phyloP scores from a whole-genome alignment of 2,797 vertebrate species.

The Enteromius treurensis region DNA sequence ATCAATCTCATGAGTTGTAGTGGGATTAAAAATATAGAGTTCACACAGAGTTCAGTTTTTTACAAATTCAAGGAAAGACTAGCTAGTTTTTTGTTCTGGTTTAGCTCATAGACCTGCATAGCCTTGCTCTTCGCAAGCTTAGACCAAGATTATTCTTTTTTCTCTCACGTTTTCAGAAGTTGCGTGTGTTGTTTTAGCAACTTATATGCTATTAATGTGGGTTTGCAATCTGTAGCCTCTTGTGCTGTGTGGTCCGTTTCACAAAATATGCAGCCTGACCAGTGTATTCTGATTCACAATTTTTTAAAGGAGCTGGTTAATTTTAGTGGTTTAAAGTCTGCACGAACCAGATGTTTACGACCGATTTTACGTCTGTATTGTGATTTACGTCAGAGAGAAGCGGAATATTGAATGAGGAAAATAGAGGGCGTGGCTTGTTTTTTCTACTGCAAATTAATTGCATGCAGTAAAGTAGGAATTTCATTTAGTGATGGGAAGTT shows the following conservation, averaged over 20 bases:
- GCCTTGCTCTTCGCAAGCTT: too few relatives aligned
- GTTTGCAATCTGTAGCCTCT: background rate
- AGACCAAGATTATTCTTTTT: background rate
- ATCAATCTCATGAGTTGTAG: background rate
- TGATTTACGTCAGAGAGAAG: too few relatives aligned
- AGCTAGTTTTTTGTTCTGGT: background rate
- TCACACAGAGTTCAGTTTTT: background rate
- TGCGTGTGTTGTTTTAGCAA: background rate
- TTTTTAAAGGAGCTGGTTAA: background rate
- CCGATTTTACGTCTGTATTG: too few relatives aligned
- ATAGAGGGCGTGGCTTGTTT: too few relatives aligned
- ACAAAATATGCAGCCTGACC: background rate
- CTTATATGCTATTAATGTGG: background rate
- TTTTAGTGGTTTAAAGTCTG: background rate
- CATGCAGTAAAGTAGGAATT: too few relatives aligned
- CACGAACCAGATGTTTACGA: too few relatives aligned
- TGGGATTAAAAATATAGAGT: too few relatives aligned
- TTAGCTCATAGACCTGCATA: background rate
- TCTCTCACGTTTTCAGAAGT: background rate
- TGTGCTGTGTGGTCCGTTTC: background rate
- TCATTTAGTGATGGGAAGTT: too few relatives aligned
- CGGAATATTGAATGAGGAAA: too few relatives aligned
- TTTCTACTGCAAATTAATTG: too few relatives aligned
- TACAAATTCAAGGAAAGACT: background rate
- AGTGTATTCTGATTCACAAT: background rate